phyloP scores from a whole-genome alignment of 2,888 invertebrate species.

The Acanthosepion pharaonis region DNA sequence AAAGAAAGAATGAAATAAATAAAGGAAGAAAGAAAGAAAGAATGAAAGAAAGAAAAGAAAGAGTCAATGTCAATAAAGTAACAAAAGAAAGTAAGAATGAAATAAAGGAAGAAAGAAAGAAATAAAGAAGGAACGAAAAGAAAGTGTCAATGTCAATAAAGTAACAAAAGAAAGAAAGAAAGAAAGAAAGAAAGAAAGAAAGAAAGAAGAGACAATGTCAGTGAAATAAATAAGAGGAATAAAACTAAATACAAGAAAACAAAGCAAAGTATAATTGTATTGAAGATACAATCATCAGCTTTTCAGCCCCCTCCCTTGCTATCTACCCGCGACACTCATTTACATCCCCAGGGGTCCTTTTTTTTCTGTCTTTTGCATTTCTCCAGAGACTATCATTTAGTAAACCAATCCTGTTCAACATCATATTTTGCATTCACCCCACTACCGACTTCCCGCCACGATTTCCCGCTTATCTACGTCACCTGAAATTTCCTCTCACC shows the following conservation, averaged over 20 bases:
- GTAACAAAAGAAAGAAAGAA: too few species aligned
- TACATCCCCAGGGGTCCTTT: neutral
- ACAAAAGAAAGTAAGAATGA: too few species aligned
- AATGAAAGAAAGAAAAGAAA: too few species aligned
- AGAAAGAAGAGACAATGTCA: too few species aligned
- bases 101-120: too few species aligned
- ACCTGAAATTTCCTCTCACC: neutral
- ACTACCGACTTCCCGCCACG: neutral
- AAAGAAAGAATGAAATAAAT: too few species aligned
- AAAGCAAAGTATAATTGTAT: neutral
- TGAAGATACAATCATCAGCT: neutral
- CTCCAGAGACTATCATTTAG: neutral
- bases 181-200: too few species aligned
- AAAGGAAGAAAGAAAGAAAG: too few species aligned
- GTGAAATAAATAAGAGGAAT: too few species aligned
- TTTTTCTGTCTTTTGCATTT: neutral
- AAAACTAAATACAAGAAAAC: neutral
- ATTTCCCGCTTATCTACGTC: neutral
- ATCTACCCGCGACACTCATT: neutral
- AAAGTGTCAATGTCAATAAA: too few species aligned
- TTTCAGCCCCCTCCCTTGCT: neutral
- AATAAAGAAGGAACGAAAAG: too few species aligned
- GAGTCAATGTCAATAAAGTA: too few species aligned
- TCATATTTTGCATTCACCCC: neutral
- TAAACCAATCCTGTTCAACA: neutral